Evolutionary conservation across 1,140 invertebrate genomes (phyloP), one percentile per base, ranked within the genome.

Genomic region (Drosophila serrata): DNA sequence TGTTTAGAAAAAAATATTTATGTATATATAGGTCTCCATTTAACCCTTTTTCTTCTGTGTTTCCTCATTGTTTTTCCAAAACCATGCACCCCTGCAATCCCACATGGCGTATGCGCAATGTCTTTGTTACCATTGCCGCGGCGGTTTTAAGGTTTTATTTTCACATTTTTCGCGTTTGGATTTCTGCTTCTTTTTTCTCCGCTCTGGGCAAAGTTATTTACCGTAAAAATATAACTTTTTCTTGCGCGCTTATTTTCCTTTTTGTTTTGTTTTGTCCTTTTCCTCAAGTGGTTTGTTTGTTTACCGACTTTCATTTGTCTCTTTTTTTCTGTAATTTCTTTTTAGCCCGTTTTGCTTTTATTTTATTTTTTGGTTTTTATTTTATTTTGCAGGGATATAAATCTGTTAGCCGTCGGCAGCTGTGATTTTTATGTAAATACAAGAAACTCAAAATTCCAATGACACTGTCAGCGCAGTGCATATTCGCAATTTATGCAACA

Each of bases 151-250:
- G 5, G 39, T 61, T 60, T 39, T 9, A 6, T 45, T 73, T 72
- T 31, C 7, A 4, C 35, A 60, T 53, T 39, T 68, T 60, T 56
- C 15, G 22, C 35, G 24, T 45, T 33, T 33, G 46, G 27, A 12
- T 46, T 48, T 57, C n/a, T 27, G 6, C 73, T 81, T 49, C 49
- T 69, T 69, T 76, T 68, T 77, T 51, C 27, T 27, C 62, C 64
- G 65, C 82, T 75, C 46, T 82, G 58, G 53, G 75, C 64, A 62
- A 75, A 49, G 58, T 64, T 87, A 82, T 79, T 82, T 79, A 73
- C 75, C 65, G 84, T 82, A 67, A 79, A 86, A 87, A 87, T 75
- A 79, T 73, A 87, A 86, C 69, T 75, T 86, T 87, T 82, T 61
- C 48, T 46, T 73, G 43, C 24, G 19, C 48, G 51, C 43, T 73